Evolutionary conservation across 2,797 vertebrate species (phyloP).

Genomic region (Alfaro cultratus): DNA sequence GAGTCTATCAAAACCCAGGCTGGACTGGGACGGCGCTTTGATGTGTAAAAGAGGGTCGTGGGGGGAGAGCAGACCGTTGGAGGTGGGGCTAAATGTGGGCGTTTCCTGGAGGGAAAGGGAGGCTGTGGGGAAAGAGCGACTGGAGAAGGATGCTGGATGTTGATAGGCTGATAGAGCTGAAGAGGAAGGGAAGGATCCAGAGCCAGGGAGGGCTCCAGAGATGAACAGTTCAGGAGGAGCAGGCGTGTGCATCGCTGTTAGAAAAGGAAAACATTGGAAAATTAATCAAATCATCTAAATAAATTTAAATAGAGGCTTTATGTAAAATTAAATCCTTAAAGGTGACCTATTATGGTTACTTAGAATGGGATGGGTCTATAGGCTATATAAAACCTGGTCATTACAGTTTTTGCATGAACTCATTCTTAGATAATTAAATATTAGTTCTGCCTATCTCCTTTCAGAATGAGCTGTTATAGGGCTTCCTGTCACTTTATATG

Average conservation of each 20-base stretch:
- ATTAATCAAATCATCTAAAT: conserved; percentile 40
- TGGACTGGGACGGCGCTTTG: conserved; percentile 90
- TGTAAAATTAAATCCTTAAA: not conserved
- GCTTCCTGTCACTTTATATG: no score
- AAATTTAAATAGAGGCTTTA: not conserved
- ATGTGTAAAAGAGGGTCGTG: conserved; percentile 94
- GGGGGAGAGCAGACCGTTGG: conserved; percentile 93
- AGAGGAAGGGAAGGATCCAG: conserved; percentile 93
- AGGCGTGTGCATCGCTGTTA: conserved; percentile 93
- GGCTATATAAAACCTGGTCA: no score
- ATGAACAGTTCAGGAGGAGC: conserved; percentile 95
- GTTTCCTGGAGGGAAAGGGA: conserved; percentile 93
- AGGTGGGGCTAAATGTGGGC: conserved; percentile 93
- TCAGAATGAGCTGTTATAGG: no score
- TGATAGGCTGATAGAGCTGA: conserved; percentile 95
- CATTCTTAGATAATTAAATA: no score
- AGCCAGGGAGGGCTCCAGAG: conserved; percentile 91
- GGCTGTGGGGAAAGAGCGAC: conserved; percentile 91
- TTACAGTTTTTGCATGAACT: no score
- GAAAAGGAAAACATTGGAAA: conserved; percentile 58
- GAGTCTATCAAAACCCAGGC: conserved; percentile 91
- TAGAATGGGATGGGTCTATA: no score
- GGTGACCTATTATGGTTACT: no score
- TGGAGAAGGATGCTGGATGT: conserved; percentile 93
- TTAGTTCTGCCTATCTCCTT: no score